Percentiles rank a stretch among this genome's conserved stretches.
These are phyloP conservation scores for Erythrolamprus reginae DNA, from an alignment of 2,113 vertebrate genomes.

Conservation along the genomic window DNA sequence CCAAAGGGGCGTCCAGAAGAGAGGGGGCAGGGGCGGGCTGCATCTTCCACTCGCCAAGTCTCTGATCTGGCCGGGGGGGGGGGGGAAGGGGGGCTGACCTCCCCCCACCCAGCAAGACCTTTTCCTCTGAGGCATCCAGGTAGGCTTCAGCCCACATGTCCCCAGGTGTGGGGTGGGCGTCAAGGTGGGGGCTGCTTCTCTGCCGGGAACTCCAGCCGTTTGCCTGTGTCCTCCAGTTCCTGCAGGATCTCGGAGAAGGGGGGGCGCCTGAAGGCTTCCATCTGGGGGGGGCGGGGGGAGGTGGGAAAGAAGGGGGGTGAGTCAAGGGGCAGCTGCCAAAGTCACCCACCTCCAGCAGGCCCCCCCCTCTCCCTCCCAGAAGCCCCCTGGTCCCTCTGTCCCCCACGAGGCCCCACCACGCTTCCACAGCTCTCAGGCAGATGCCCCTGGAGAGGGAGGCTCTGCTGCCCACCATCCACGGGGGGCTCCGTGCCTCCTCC, in stretches of 20 bases:
- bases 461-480: no score
- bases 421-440: no score
- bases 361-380: rapidly evolving
- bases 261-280: slow-evolving; percentile 79
- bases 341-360: no score
- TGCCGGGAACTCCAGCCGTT: slow-evolving; percentile 66
- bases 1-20: no score
- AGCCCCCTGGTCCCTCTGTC: neutral
- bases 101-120: neutral
- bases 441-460: neutral
- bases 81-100: neutral
- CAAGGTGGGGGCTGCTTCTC: slow-evolving; percentile 27
- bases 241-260: slow-evolving; percentile 81
- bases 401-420: neutral
- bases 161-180: neutral
- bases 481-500: no score
- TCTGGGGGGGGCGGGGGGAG: slow-evolving; percentile 49
- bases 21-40: neutral
- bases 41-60: neutral
- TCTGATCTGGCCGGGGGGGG: neutral
- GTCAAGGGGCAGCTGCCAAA: no score
- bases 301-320: no score
- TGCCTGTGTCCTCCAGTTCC: slow-evolving; percentile 71
- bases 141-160: neutral
- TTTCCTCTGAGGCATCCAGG: neutral